phyloP scores from a whole-genome alignment of 2,888 invertebrate genomes.

The Ptychoptera albimana region DNA sequence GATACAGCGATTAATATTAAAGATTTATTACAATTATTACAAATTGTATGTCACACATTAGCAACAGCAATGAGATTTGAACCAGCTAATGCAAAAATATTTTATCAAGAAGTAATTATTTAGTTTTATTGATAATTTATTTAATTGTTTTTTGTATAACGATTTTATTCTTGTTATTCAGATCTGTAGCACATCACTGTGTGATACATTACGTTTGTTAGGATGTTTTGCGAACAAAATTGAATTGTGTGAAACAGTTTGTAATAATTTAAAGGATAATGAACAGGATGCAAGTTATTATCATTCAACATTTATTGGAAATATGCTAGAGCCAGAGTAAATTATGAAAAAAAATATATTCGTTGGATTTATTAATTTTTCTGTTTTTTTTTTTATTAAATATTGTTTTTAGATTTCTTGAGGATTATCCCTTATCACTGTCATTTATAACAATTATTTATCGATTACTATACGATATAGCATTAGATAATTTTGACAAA shows the following conservation, averaged over 20 bases:
- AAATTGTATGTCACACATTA: conserved; percentile 85
- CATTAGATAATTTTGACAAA: conserved; percentile 89
- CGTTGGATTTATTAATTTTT: conserved; percentile 1
- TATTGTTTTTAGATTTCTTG: conserved; percentile 49
- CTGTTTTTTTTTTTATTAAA: too few relatives aligned
- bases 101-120: conserved; percentile 72
- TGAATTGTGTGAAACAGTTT: conserved; percentile 32
- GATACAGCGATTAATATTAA: conserved; percentile 21
- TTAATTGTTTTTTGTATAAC: conserved; percentile 1
- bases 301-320: conserved; percentile 62
- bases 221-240: conserved; percentile 66
- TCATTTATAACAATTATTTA: conserved; percentile 73
- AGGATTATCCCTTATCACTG: conserved; percentile 58
- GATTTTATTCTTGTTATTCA: conserved; percentile 20
- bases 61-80: conserved; percentile 98
- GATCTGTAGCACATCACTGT: conserved; percentile 87
- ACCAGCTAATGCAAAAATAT: conserved; percentile 97
- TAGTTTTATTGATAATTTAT: conserved; percentile 23
- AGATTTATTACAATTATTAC: conserved; percentile 62
- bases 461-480: conserved; percentile 84
- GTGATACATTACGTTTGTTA: conserved; percentile 78
- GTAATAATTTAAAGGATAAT: conserved; percentile 20
- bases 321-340: conserved; percentile 39
- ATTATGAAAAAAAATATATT: conserved; percentile 3
- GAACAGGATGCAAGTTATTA: conserved; percentile 33